Percentiles rank a stretch among this genome's conserved stretches.
phyloP scores from a whole-genome alignment of 2,888 invertebrate genomes.

The Drosophila recens region DNA sequence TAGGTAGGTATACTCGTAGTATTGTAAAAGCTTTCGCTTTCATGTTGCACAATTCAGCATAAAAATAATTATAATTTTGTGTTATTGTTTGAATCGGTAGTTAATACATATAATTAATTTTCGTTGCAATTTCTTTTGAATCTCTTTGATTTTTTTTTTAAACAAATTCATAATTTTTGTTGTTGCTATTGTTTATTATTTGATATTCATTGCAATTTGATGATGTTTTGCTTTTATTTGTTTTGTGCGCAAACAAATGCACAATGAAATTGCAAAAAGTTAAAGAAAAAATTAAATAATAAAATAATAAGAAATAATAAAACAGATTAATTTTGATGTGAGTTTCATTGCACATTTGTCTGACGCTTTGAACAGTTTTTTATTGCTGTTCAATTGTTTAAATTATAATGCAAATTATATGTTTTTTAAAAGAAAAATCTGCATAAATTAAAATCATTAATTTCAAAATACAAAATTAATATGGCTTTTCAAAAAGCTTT shows the following conservation, averaged over 20 bases:
- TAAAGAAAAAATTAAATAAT: neutral
- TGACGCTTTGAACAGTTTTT: conserved; percentile 34
- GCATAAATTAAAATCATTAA: conserved; percentile 36
- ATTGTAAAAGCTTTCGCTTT: conserved; percentile 31
- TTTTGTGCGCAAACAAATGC: conserved; percentile 54
- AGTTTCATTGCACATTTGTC: conserved; percentile 56
- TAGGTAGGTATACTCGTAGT: conserved; percentile 39
- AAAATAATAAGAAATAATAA: neutral
- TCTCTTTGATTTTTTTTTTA: conserved; percentile 11
- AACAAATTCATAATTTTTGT: conserved; percentile 20
- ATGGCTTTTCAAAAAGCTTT: conserved; percentile 78
- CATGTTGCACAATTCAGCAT: conserved; percentile 40
- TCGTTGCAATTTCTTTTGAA: conserved; percentile 25
- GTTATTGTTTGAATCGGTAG: conserved; percentile 8
- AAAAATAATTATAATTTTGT: conserved; percentile 27
- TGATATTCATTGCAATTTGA: conserved; percentile 55
- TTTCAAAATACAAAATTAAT: conserved; percentile 57
- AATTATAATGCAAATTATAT: conserved; percentile 26
- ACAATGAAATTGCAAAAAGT: conserved; percentile 48
- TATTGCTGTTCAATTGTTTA: conserved; percentile 24
- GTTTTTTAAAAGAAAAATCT: conserved; percentile 21
- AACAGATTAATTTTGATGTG: neutral
- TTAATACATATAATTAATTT: conserved; percentile 25
- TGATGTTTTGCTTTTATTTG: conserved; percentile 22
- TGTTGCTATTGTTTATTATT: conserved; percentile 49